These are phyloP conservation scores for Philopotamus ludificatus DNA, from an alignment of 1,140 invertebrate genomes.

Conservation along the genomic window DNA sequence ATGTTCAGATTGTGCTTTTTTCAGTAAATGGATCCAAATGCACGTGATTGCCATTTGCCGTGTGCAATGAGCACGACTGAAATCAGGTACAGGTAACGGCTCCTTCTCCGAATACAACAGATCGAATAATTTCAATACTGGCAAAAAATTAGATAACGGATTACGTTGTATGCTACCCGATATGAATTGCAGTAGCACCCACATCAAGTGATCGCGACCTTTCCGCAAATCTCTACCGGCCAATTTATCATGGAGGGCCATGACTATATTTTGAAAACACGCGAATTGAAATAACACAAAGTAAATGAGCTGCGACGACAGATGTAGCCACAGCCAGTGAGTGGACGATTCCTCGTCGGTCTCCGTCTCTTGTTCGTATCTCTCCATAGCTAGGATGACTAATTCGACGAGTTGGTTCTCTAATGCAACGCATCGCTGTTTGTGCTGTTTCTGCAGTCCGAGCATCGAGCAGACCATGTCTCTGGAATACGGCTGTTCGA, in stretches of 20 bases:
- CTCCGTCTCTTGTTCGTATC: constrained; percentile 69
- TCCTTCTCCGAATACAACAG: constrained; percentile 90
- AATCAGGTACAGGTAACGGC: constrained; percentile 85
- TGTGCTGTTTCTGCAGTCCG: constrained; percentile 89
- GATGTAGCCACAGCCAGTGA: constrained; percentile 87
- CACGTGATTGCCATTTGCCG: constrained; percentile 92
- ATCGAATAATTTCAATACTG: constrained; percentile 89
- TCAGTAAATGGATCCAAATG: constrained; percentile 94
- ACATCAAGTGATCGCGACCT: constrained; percentile 94
- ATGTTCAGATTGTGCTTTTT: constrained; percentile 86
- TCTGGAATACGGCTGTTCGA: constrained; percentile 93
- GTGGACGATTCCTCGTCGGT: constrained; percentile 69
- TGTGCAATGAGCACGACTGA: constrained; percentile 80
- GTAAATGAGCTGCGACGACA: constrained; percentile 94
- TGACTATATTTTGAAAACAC: constrained; percentile 88
- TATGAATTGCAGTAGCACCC: constrained; percentile 95
- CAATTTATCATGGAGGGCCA: constrained; percentile 83
- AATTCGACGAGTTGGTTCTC: constrained; percentile 93
- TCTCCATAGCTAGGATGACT: constrained; percentile 89
- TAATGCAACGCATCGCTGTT: constrained; percentile 83
- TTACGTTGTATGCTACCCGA: constrained; percentile 96
- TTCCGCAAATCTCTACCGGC: constrained; percentile 78
- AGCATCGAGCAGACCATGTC: constrained; percentile 96
- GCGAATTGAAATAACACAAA: constrained; percentile 94
- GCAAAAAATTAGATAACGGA: constrained; percentile 84